Evolutionary conservation across 1,140 invertebrate species (phyloP).

Genomic region (Schlechtendalia chinensis): DNA sequence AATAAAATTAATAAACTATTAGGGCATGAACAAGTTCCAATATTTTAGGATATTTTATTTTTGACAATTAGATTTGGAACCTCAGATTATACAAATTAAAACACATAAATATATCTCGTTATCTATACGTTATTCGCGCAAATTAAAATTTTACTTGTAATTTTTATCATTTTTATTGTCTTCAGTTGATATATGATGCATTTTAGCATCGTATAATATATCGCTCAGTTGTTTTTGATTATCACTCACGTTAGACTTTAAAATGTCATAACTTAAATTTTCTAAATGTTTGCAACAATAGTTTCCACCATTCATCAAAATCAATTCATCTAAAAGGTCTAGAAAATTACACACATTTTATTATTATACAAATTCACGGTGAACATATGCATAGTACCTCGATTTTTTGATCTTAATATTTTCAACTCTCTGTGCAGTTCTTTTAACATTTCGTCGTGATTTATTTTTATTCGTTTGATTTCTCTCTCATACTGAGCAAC

Average conservation of each 20-base stretch:
- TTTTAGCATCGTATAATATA: constrained; percentile 32
- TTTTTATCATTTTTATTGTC: background rate
- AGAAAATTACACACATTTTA: background rate
- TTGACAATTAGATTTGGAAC: background rate
- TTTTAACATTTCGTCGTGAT: constrained; percentile 35
- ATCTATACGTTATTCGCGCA: too few species aligned
- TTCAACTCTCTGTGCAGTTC: constrained; percentile 30
- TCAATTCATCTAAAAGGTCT: constrained; percentile 46
- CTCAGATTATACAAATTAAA: too few species aligned
- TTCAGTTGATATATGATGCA: constrained; percentile 5
- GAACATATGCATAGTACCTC: background rate
- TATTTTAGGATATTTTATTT: background rate
- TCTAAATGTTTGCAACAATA: constrained; percentile 46
- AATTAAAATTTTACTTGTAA: constrained; percentile 19
- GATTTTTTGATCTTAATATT: constrained; percentile 34
- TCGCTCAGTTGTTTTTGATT: constrained; percentile 41
- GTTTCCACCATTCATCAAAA: constrained; percentile 42
- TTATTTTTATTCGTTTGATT: constrained; percentile 26
- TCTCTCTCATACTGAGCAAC: constrained; percentile 44
- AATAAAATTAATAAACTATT: background rate
- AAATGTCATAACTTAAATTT: constrained; percentile 10
- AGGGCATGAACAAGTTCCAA: background rate
- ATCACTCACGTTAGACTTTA: constrained; percentile 34
- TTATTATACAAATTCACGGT: background rate
- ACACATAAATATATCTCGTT: too few species aligned